phyloP scores from a whole-genome alignment of 2,113 vertebrate species.

The Perognathus longimembris region DNA sequence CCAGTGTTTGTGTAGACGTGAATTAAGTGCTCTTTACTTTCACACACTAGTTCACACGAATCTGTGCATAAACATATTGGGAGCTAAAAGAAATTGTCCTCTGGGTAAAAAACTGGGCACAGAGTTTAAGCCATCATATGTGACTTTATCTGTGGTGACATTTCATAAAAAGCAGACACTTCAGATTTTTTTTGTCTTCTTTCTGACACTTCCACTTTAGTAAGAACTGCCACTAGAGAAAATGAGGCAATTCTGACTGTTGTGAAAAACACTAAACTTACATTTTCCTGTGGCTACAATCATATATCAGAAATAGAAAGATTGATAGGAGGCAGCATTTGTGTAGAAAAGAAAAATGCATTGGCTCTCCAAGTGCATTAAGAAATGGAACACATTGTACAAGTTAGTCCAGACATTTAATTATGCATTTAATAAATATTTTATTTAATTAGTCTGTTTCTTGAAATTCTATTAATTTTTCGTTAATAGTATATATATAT shows the following conservation, averaged over 20 bases:
- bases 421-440: slow-evolving; percentile 3
- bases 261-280: slow-evolving; percentile 13
- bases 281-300: slow-evolving; percentile 9
- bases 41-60: slow-evolving; percentile 9
- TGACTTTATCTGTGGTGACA: neutral
- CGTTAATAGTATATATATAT: too few species aligned
- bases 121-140: slow-evolving; percentile 2
- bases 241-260: neutral
- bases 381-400: slow-evolving; percentile 5
- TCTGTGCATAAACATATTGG: slow-evolving; percentile 1
- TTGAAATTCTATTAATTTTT: too few species aligned
- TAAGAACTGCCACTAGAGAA: slow-evolving; percentile 18
- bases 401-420: slow-evolving; percentile 1
- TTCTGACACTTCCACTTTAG: neutral
- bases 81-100: slow-evolving; percentile 5
- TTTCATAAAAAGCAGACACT: slow-evolving; percentile 31
- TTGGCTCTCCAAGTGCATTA: slow-evolving; percentile 6
- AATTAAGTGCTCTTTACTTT: neutral
- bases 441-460: neutral
- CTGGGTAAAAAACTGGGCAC: neutral
- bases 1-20: slow-evolving; percentile 10
- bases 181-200: slow-evolving; percentile 15
- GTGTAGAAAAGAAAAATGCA: slow-evolving; percentile 42
- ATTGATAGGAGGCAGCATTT: neutral
- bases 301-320: slow-evolving; percentile 16